Evolutionary conservation across 35 echinoderm and acorn worm species (phyloP).

Genomic region (Chiridota heheva): DNA sequence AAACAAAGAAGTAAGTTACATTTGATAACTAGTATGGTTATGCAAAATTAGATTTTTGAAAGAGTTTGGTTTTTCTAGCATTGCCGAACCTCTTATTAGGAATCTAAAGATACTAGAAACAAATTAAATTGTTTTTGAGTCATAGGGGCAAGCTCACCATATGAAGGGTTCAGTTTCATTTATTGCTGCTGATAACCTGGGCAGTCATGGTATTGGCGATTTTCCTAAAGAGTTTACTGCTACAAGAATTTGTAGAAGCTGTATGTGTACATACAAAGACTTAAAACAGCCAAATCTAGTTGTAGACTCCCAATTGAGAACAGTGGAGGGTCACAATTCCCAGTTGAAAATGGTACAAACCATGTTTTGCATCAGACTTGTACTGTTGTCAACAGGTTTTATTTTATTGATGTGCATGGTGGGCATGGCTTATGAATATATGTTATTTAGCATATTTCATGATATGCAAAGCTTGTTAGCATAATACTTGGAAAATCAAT

Average conservation of each 20-base stretch:
- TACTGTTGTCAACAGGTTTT: too few species aligned
- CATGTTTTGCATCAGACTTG: too few species aligned
- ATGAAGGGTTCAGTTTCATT: background rate
- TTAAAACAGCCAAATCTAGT: background rate
- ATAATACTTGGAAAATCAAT: too few species aligned
- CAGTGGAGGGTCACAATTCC: background rate
- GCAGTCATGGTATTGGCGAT: background rate
- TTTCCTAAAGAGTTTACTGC: background rate
- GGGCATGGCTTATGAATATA: too few species aligned
- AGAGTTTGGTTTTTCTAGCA: background rate
- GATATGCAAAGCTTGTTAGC: too few species aligned
- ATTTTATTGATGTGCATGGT: too few species aligned
- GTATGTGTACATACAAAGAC: conserved; percentile 15
- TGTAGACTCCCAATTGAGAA: conserved; percentile 16
- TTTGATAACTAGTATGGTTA: background rate
- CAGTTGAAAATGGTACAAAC: conserved; percentile 10
- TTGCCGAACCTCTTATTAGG: background rate
- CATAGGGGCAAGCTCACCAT: background rate
- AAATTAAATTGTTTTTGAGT: background rate
- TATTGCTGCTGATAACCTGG: background rate
- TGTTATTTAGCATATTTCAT: too few species aligned
- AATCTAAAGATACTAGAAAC: conserved; percentile 26
- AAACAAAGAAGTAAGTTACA: conserved; percentile 6
- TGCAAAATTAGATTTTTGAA: background rate
- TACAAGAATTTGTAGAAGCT: conserved; percentile 11